Evolutionary conservation across 2,113 vertebrate species (phyloP), one percentile per base, ranked within the genome.

Genomic region (Electrona antarctica): DNA sequence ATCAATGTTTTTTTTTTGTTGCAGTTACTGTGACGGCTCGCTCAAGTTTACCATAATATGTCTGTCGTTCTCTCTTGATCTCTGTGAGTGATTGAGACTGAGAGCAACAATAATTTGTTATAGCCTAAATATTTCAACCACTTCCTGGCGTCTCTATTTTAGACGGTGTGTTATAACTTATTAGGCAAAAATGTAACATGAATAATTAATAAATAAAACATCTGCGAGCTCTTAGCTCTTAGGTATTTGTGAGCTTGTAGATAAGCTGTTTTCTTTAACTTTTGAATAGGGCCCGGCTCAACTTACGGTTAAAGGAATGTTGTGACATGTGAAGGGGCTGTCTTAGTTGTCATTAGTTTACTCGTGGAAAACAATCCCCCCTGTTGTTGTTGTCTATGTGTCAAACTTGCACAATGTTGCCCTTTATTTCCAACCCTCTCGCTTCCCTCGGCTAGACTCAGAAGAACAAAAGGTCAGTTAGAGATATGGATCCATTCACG

Each of bases 391-490:
- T 58, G 3, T 21, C 61, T 21, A 21, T 21, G 48, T 76, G 61
- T 60, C 73, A 69, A 8, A n/a, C 41, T 56, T 73, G 13, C 51
- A 81, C 51, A 83, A 73, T 66, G 56, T 58, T 63, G 61, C 41
- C 64, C 50, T 70, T 73, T 67, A 78, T 80, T 54, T 76, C 61
- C 33, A 4, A 13, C 48, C 48, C 2, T 10, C n/a, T 12, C 51
- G 8, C 7, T 7, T 6, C 1, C 6, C 11, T 6, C 33, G 64
- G 49, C 45, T 67, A 59, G 46, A 74, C 64, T 57, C 51, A 13
- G 76, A 64, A 13, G 76, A 64, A 74, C 84, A 80, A 82, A 86
- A 80, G 64, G 74, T 81, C 78, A 79, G 60, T 79, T 71, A 83
- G 65, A 67, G 57, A 76, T 74, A 47, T 21, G 56, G 60, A 70